A percentile compares a stretch with the other conserved stretches of the same genome.
Conservation (phyloP, 2,797 vertebrate genomes). For the Pipistrellus pygmaeus region DNA sequence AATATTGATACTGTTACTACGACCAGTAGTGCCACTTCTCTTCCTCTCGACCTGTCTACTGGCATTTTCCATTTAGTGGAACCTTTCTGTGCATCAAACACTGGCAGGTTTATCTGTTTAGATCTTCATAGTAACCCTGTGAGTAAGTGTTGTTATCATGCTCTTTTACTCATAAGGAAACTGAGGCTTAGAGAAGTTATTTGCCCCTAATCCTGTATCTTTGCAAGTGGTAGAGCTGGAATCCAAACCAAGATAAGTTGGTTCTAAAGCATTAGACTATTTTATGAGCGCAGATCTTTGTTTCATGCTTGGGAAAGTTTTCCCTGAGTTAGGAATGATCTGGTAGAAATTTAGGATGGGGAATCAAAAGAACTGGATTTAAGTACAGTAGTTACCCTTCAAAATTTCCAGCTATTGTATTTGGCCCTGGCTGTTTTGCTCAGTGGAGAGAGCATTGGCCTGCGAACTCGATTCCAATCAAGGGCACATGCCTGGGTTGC, state of each 20-base stretch:
- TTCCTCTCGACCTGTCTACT: neutral
- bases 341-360: conserved; percentile 11
- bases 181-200: neutral
- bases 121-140: neutral
- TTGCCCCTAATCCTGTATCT: neutral
- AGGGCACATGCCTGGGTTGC: too few relatives aligned
- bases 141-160: neutral
- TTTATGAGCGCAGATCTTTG: neutral
- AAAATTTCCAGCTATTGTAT: neutral
- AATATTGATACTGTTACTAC: neutral
- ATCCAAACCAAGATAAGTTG: neutral
- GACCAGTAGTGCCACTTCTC: neutral
- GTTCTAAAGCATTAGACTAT: neutral
- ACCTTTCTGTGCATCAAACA: neutral
- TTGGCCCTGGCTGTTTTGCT: neutral
- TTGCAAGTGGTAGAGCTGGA: neutral
- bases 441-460: too few relatives aligned
- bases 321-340: neutral
- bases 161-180: neutral
- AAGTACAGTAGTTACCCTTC: conserved; percentile 1
- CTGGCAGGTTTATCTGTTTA: neutral
- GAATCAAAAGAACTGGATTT: conserved; percentile 45
- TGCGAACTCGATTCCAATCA: too few relatives aligned
- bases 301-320: neutral
- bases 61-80: neutral